Percentiles rank a stretch among this genome's conserved stretches.
phyloP scores from a whole-genome alignment of 2,797 vertebrate genomes.

The Chelon auratus region DNA sequence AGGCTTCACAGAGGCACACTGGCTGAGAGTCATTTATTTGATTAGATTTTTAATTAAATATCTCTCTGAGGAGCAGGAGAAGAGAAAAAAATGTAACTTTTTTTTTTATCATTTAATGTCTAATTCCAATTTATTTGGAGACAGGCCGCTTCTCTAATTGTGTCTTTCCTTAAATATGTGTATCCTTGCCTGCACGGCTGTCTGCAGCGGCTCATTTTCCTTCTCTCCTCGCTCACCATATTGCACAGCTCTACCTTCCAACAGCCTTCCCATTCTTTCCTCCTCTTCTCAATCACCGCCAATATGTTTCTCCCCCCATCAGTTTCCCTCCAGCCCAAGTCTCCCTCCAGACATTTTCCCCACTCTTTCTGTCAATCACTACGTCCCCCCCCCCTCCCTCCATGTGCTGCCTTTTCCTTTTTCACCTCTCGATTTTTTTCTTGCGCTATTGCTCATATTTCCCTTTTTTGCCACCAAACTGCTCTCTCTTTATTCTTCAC shows the following conservation, averaged over 20 bases:
- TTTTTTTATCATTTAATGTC: slow-evolving; percentile 79
- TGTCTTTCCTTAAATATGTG: slow-evolving; percentile 64
- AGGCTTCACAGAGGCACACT: slow-evolving; percentile 69
- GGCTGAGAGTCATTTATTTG: slow-evolving; percentile 80
- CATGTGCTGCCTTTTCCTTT: slow-evolving; percentile 30
- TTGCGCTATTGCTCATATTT: slow-evolving; percentile 29
- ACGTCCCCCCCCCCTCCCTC: slow-evolving; percentile 36
- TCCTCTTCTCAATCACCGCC: slow-evolving; percentile 16
- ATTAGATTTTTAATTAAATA: slow-evolving; percentile 85
- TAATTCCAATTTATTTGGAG: slow-evolving; percentile 79
- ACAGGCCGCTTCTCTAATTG: slow-evolving; percentile 71
- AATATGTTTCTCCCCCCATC: slow-evolving; percentile 49
- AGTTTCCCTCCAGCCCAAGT: slow-evolving; percentile 49
- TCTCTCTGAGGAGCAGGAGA: slow-evolving; percentile 66
- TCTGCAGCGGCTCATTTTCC: slow-evolving; percentile 42
- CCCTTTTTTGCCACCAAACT: slow-evolving; percentile 14
- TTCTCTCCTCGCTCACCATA: slow-evolving; percentile 21
- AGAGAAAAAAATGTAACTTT: slow-evolving; percentile 42
- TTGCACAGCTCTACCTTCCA: slow-evolving; percentile 39
- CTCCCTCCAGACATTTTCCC: slow-evolving; percentile 60
- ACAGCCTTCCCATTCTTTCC: slow-evolving; percentile 13
- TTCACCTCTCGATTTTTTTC: slow-evolving; percentile 37
- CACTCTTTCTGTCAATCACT: slow-evolving; percentile 69
- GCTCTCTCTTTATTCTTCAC: slow-evolving; percentile 25
- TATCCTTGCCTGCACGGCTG: slow-evolving; percentile 44